Base-by-base conservation (phyloP, 2,888 invertebrate species). In the Falcaria lacertinaria region DNA sequence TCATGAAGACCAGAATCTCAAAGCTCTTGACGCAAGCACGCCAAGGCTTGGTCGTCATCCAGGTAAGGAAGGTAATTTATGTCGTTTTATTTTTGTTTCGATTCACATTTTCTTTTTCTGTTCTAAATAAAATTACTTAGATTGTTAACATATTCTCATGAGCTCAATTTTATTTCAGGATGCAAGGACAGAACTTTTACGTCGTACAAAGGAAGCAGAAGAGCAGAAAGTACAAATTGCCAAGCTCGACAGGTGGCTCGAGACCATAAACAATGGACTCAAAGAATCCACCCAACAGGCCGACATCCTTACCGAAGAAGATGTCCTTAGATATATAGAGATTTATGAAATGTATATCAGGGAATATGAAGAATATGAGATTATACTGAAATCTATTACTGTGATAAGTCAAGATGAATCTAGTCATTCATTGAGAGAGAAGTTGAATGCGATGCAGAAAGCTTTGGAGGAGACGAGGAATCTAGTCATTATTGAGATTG, bases 1-100 rank as follows among this genome's bases (percentile, higher is more conserved):
- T 89, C 39, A 91, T 95, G 62, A 91, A 91, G 57, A 90, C 92
- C 39, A 91, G 93, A 54, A 93, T 95, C 47, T 87, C 91, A 41
- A 91, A 91, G 43, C 87, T 96, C 33, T 72, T 94, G 42, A 86
- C 90, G 1, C 93, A 95, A 65, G 93, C 95, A 0, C 91, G 94
- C 42, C 92, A 93, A 69, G 94, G 94, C 47, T 89, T 91, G 33
- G 75, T 60, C 58, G 80, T 82, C 74, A 84, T 90, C 74, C 74
- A 90, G 88, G 90, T 90, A 85, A 86, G 80, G 59, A 84, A 85
- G 85, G 84, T 85, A 84, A 78, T 52, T 50, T 43, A 42, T 45
- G 39, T 39, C 47, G 4, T 51, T 43, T 39, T 49, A 51, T 35
- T 35, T 45, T 43, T 38, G 39, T 48, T n/a, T n/a, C n/a, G n/a